phyloP scores from a whole-genome alignment of 2,113 vertebrate genomes.

The Epinephelus lanceolatus region DNA sequence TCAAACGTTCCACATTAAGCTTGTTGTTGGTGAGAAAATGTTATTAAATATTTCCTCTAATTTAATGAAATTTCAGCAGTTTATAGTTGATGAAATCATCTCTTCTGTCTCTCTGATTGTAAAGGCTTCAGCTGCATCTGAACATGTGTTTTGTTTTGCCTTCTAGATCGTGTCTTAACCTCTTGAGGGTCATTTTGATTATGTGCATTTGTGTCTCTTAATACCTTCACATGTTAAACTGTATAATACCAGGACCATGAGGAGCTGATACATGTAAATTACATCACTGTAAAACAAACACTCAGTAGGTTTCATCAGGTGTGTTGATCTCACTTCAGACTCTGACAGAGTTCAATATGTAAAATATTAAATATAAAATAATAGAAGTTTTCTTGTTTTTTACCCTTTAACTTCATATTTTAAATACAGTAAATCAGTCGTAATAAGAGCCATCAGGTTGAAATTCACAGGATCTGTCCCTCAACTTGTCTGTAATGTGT shows the following conservation, averaged over 20 bases:
- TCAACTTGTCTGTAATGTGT: background rate
- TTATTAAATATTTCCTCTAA: too few relatives aligned
- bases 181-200: background rate
- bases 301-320: background rate
- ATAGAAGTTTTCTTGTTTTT: background rate
- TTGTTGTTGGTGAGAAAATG: conserved; percentile 4
- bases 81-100: background rate
- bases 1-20: rapidly evolving
- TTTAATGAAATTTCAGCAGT: background rate
- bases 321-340: background rate
- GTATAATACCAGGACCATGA: rapidly evolving
- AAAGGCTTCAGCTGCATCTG: background rate
- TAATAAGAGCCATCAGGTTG: rapidly evolving
- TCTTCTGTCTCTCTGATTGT: too few relatives aligned
- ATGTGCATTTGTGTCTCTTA: background rate
- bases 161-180: conserved; percentile 16
- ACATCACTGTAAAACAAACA: rapidly evolving
- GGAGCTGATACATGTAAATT: rapidly evolving
- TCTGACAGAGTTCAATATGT: rapidly evolving
- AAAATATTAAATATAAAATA: rapidly evolving
- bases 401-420: rapidly evolving
- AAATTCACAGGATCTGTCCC: background rate
- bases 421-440: rapidly evolving
- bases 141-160: background rate
- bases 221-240: background rate